Percentiles rank a stretch among this genome's conserved stretches.
Evolutionary conservation across 2,113 vertebrate species (phyloP).

Genomic region (Colossoma macropomum): DNA sequence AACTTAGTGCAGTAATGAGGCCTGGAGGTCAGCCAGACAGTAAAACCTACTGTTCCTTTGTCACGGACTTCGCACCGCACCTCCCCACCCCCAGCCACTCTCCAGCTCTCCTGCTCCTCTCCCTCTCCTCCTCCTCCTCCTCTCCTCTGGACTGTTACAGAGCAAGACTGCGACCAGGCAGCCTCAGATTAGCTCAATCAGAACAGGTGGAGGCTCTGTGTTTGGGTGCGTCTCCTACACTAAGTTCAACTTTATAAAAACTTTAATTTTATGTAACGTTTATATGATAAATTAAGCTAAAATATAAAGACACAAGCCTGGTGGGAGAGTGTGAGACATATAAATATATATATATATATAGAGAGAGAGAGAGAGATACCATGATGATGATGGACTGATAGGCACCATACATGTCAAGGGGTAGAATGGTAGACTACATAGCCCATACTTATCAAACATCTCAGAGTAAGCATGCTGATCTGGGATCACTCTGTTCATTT

Average conservation of each 20-base stretch:
- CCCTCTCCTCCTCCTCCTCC: conserved; percentile 26
- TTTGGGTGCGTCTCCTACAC: background rate
- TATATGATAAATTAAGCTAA: too few relatives aligned
- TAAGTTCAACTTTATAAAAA: background rate
- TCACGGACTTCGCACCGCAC: conserved; percentile 67
- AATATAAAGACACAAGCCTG: background rate
- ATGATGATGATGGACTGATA: background rate
- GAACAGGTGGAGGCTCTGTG: conserved; percentile 5
- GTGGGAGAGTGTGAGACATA: too few relatives aligned
- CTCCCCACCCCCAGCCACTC: conserved; percentile 4
- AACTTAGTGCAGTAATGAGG: conserved; percentile 61
- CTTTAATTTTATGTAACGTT: too few relatives aligned
- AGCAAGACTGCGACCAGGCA: conserved; percentile 10
- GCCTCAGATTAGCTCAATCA: conserved; percentile 15
- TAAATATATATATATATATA: too few relatives aligned
- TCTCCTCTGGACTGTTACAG: background rate
- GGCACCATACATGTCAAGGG: background rate
- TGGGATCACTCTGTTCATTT: too few relatives aligned
- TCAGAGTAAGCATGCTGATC: too few relatives aligned
- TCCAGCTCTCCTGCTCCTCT: conserved; percentile 4
- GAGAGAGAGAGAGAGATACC: background rate
- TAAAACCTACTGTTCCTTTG: conserved; percentile 69
- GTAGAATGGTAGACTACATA: too few relatives aligned
- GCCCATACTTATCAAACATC: too few relatives aligned
- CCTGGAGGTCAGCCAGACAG: conserved; percentile 61